These are phyloP conservation scores for Malurus melanocephalus DNA, from an alignment of 2,113 vertebrate species.

Conservation along the genomic window DNA sequence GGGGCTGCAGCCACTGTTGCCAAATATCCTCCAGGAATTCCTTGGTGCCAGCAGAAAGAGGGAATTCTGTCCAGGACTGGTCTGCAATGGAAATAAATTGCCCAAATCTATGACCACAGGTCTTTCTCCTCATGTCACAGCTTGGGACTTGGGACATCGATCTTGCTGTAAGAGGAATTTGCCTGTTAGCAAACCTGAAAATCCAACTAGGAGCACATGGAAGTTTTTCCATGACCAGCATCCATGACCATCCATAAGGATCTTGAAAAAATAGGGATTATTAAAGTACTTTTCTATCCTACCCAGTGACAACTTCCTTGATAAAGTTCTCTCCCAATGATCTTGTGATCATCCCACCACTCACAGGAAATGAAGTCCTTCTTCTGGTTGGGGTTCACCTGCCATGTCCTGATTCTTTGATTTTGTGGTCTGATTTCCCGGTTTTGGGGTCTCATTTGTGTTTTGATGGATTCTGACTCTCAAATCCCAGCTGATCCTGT, in stretches of 20 bases:
- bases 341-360: neutral
- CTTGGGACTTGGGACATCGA: neutral
- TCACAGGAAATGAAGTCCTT: fast-evolving
- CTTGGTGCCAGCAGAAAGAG: neutral
- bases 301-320: neutral
- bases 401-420: neutral
- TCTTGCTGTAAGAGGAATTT: neutral
- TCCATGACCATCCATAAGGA: neutral
- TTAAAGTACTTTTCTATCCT: neutral
- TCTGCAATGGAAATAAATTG: neutral
- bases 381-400: neutral
- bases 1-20: neutral
- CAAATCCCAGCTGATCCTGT: neutral
- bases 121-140: neutral
- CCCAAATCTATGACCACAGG: neutral
- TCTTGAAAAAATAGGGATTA: neutral
- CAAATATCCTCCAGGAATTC: neutral
- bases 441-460: neutral
- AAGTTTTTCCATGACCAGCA: neutral
- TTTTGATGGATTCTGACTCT: neutral
- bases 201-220: neutral
- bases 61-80: neutral
- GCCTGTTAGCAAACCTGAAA: neutral
- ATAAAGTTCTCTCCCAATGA: neutral
- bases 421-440: neutral